Percentiles rank a stretch among this genome's conserved stretches.
phyloP scores from a whole-genome alignment of 1,140 invertebrate genomes.

The Lordiphosa mommai region DNA sequence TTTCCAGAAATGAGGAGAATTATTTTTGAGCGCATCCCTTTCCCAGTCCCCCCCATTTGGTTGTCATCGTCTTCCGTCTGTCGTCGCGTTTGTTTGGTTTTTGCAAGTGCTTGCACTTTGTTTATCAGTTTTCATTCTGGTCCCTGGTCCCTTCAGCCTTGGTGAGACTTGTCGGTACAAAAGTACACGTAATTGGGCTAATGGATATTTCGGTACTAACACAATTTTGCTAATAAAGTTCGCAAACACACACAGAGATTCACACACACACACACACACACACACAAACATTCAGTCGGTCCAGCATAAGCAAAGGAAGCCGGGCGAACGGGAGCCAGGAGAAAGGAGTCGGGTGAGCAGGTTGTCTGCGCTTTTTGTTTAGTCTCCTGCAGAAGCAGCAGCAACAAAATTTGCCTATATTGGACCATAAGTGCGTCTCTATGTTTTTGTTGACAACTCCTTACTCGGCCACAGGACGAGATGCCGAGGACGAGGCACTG shows the following conservation, averaged over 20 bases:
- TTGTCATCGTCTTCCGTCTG: slow-evolving; percentile 31
- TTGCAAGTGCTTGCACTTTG: slow-evolving; percentile 59
- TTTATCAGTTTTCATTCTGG: slow-evolving; percentile 37
- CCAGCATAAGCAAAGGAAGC: slow-evolving; percentile 24
- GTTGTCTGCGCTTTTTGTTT: slow-evolving; percentile 62
- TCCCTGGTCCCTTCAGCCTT: slow-evolving; percentile 13
- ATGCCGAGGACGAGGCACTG: slow-evolving; percentile 18
- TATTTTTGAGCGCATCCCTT: slow-evolving; percentile 22
- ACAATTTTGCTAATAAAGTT: slow-evolving; percentile 77
- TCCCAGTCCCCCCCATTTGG: slow-evolving; percentile 15
- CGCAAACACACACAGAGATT: slow-evolving; percentile 56
- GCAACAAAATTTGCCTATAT: slow-evolving; percentile 59
- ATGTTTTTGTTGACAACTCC: slow-evolving; percentile 74
- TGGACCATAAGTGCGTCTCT: slow-evolving; percentile 66
- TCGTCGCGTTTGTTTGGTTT: slow-evolving; percentile 49
- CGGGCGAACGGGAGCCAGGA: slow-evolving; percentile 5
- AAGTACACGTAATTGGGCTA: slow-evolving; percentile 77
- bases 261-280: slow-evolving; percentile 6
- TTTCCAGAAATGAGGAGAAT: not conserved
- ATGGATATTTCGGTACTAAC: slow-evolving; percentile 76
- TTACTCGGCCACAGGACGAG: slow-evolving; percentile 46
- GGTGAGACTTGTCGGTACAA: slow-evolving; percentile 40
- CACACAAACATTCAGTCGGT: slow-evolving; percentile 1
- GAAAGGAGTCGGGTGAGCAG: slow-evolving; percentile 30
- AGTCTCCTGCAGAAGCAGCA: slow-evolving; percentile 36